Percentiles rank a stretch among this genome's conserved stretches.
These are phyloP conservation scores for Homalodisca vitripennis DNA, from an alignment of 1,140 invertebrate genomes.

Conservation along the genomic window DNA sequence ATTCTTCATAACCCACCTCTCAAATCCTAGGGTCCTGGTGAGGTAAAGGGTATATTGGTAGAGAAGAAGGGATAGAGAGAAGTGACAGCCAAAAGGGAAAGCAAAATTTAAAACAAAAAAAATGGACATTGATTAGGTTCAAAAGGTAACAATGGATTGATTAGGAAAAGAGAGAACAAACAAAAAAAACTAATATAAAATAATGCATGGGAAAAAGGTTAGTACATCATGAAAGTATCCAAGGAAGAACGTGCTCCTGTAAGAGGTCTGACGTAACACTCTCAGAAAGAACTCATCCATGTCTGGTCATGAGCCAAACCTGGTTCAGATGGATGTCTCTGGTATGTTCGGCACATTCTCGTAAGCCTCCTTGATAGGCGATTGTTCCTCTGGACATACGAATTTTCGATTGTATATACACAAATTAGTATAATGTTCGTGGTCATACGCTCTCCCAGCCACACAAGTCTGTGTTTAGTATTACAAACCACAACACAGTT, in stretches of 20 bases:
- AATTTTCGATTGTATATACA: too few relatives aligned
- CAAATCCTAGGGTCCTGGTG: constrained; percentile 63
- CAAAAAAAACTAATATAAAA: constrained; percentile 45
- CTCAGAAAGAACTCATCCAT: constrained; percentile 90
- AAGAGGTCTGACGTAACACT: constrained; percentile 86
- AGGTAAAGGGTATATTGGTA: not conserved
- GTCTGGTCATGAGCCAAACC: constrained; percentile 83
- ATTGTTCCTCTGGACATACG: constrained; percentile 72
- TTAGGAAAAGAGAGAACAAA: constrained; percentile 30
- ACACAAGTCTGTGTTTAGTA: too few relatives aligned
- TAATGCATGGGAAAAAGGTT: constrained; percentile 40
- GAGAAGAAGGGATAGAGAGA: constrained; percentile 22
- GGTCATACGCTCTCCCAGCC: too few relatives aligned
- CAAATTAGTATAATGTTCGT: too few relatives aligned
- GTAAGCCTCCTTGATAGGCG: constrained; percentile 89
- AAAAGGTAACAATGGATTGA: too few relatives aligned
- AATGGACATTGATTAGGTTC: too few relatives aligned
- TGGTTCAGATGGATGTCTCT: constrained; percentile 99
- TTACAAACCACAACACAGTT: too few relatives aligned
- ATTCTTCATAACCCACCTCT: constrained; percentile 70
- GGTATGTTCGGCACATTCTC: constrained; percentile 98
- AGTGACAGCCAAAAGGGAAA: not conserved
- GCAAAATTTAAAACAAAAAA: constrained; percentile 42
- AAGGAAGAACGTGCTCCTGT: constrained; percentile 87
- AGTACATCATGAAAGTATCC: constrained; percentile 82